Base-by-base conservation (phyloP, 1,140 invertebrate species). In the Cyclina sinensis region DNA sequence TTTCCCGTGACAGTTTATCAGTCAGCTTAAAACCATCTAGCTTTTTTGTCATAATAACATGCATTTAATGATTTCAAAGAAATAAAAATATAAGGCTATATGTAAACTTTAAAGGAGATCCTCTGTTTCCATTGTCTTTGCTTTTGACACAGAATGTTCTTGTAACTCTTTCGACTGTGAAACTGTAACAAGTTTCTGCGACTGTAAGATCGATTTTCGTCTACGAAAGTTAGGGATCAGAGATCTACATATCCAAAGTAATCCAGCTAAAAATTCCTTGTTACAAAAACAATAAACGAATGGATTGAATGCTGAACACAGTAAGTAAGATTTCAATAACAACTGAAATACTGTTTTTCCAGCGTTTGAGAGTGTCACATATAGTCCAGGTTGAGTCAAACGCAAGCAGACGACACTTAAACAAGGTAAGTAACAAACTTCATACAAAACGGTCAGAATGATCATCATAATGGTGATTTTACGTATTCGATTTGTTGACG, bases 201-300 rank as follows among this genome's bases (percentile, higher is more conserved):
- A 70, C 32, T 70, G 65, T 39, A 70, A 70, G 2, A 70, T 37
- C 21, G 65, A 54, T 54, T 78, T 0, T 54, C 30, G 74, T 78
- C 48, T 48, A 43, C n/a, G 39, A 48, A 21, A 48, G 14, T 24
- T 4, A 32, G 46, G 74, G 12, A 51, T 18, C n/a, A 78, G 5
- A 35, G n/a, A 30, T 78, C 27, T 1, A 0, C 18, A 54, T 27
- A 78, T 51, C 27, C 27, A 51, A 51, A 30, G 12, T n/a, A 78
- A 54, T 78, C 32, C 79, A 35, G 32, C 24, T n/a, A 39, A 21
- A 62, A 81, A 81, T 81, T 65, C 54, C 12, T 62, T 62, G 30
- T 81, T 81, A 32, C 79, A 81, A 65, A 62, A 81, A 62, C 79
- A 54, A 24, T 81, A 81, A 1, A 81, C 59, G 32, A 37, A 81